Evolutionary conservation across 2,113 vertebrate genomes (phyloP).

Genomic region (Mirza zaza): DNA sequence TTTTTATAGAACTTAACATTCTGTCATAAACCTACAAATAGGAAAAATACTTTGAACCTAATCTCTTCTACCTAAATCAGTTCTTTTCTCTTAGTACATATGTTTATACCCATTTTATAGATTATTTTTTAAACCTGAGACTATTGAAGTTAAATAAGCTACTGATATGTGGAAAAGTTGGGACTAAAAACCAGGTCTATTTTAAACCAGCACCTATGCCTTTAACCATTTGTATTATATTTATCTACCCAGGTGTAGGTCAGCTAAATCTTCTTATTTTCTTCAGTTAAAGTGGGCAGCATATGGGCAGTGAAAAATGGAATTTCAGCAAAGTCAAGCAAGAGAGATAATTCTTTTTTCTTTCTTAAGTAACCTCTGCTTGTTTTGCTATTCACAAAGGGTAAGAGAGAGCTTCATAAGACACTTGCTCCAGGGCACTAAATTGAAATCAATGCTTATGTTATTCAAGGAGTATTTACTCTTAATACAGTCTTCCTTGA

Average conservation of each 20-base stretch:
- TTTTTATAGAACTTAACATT: constrained; percentile 47
- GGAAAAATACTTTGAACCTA: constrained; percentile 29
- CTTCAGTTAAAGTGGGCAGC: not conserved
- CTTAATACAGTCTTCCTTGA: not conserved
- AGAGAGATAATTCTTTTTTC: constrained; percentile 36
- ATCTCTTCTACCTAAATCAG: not conserved
- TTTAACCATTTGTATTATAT: not conserved
- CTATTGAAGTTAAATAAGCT: not conserved
- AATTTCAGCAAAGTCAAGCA: constrained; percentile 34
- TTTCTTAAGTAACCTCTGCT: constrained; percentile 11
- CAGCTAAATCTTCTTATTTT: not conserved
- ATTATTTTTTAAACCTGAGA: not conserved
- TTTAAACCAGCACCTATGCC: not conserved
- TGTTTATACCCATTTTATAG: not conserved
- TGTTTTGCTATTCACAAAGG: constrained; percentile 13
- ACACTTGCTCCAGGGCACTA: not conserved
- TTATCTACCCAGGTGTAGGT: not conserved
- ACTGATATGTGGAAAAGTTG: not conserved
- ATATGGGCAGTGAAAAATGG: not conserved
- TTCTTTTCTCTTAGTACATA: not conserved
- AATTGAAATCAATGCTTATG: constrained; percentile 14
- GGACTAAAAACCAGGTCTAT: not conserved
- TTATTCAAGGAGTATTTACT: not conserved
- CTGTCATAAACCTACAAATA: constrained; percentile 45
- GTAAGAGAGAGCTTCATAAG: not conserved